A percentile compares a stretch with the other conserved stretches of the same genome.
Conservation (phyloP, 2,888 invertebrate genomes). For the Sthenelais limicola region DNA sequence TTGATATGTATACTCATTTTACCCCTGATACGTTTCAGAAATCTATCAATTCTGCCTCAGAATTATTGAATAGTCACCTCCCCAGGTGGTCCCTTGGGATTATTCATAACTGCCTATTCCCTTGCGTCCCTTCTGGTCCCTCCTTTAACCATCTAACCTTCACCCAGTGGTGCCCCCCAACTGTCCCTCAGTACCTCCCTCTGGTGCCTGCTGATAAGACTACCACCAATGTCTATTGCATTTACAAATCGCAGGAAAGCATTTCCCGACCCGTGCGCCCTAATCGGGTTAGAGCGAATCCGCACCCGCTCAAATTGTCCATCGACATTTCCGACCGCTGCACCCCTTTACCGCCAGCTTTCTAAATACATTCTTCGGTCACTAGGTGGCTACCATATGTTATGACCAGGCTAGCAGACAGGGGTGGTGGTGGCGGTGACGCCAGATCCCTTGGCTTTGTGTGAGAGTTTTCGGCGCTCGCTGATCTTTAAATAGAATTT, state of each 20-base stretch:
- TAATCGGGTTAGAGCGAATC: conserved; percentile 41
- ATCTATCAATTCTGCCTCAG: no score
- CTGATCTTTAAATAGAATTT: conserved; percentile 23
- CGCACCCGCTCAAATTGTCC: conserved; percentile 37
- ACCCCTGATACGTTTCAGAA: no score
- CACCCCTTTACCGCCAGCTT: conserved; percentile 7
- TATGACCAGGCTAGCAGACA: no score
- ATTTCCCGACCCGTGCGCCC: conserved; percentile 29
- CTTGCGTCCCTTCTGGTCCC: no score
- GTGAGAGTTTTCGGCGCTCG: not conserved
- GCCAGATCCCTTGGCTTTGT: conserved; percentile 6
- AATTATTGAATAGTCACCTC: no score
- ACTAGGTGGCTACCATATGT: conserved; percentile 32
- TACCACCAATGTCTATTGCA: conserved; percentile 29
- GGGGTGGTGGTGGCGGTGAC: not conserved
- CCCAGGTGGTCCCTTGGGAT: no score
- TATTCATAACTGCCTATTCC: no score
- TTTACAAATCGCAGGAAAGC: conserved; percentile 43
- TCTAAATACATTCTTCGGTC: conserved; percentile 21
- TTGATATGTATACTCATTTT: no score
- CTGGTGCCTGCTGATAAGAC: conserved; percentile 20
- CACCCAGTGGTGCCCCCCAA: not conserved
- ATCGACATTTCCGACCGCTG: conserved; percentile 39
- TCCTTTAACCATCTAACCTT: not conserved
- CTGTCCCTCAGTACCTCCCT: not conserved